phyloP scores from a whole-genome alignment of 1,140 invertebrate species.

The Anagrus nilaparvatae region DNA sequence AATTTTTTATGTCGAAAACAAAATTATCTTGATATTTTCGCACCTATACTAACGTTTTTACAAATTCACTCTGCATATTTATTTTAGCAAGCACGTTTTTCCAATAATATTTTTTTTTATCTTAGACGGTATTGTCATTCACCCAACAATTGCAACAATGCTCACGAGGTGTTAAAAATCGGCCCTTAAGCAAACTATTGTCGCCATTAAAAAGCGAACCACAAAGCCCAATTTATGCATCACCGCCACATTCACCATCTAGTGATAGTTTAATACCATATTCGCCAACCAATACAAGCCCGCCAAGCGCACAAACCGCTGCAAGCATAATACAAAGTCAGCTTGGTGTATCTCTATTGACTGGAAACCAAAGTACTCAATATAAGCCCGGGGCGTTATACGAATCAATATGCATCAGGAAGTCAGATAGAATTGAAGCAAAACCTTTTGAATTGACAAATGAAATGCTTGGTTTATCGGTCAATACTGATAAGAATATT shows the following conservation, averaged over 20 bases:
- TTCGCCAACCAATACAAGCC: slow-evolving; percentile 39
- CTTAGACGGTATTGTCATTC: slow-evolving; percentile 51
- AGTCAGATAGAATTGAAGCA: slow-evolving; percentile 23
- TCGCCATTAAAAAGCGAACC: slow-evolving; percentile 64
- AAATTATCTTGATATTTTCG: no score
- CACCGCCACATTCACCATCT: slow-evolving; percentile 72
- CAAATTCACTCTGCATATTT: no score
- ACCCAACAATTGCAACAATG: slow-evolving; percentile 68
- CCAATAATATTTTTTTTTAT: slow-evolving; percentile 17
- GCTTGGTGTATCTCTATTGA: slow-evolving; percentile 34
- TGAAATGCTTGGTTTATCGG: slow-evolving; percentile 36
- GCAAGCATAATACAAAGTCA: slow-evolving; percentile 39
- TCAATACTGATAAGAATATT: slow-evolving; percentile 33
- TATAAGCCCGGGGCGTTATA: slow-evolving; percentile 38
- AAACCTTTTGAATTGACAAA: slow-evolving; percentile 39
- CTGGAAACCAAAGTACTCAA: slow-evolving; percentile 35
- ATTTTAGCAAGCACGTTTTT: slow-evolving; percentile 5
- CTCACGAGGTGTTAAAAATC: slow-evolving; percentile 46
- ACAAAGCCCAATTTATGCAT: slow-evolving; percentile 72
- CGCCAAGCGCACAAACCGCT: slow-evolving; percentile 37
- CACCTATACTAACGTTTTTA: no score
- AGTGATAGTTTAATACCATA: slow-evolving; percentile 50
- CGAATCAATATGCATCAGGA: slow-evolving; percentile 39
- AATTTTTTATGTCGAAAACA: no score
- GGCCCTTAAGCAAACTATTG: slow-evolving; percentile 51